Base-by-base conservation (phyloP, 2,888 invertebrate species). In the Caenorhabditis parvicauda region DNA sequence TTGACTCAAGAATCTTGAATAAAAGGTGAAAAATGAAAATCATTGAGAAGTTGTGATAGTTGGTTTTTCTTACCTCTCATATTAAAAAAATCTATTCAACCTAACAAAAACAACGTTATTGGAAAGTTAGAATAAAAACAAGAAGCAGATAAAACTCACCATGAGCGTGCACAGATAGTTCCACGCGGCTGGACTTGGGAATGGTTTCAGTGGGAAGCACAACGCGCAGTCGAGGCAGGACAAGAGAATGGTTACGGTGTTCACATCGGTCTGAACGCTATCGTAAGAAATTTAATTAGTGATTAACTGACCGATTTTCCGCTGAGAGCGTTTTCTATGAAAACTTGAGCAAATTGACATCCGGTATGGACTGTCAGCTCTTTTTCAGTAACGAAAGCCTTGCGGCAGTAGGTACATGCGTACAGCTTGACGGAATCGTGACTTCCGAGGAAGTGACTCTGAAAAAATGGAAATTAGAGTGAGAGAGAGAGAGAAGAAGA, bases 141-240 rank as follows among this genome's bases (percentile, higher is more conserved):
- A 39, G 19, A 39, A n/a, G n/a, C 19, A 21, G 1, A 3, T 1
- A 3, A 44, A 52, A 32, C 54, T 12, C n/a, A 55, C 50, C 19
- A 53, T 1, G 0, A 45, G 25, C 9, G 44, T 54, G 5, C 28
- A 44, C 27, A 56, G 53, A 29, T 60, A 60, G 2, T 38, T 22
- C 60, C 60, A 60, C 12, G 53, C 49, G 25, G 54, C 55, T 17
- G n/a, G 25, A n/a, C 39, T 49, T 7, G 14, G 17, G 0, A 0
- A 3, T 5, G 35, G 25, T 22, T 49, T 45, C 7, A 64, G 38
- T 3, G 67, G 54, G 5, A 67, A 17, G 59, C 64, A 67, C 0
- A 67, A 25, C 1, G 57, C 67, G 27, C 67, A 67, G 6, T 64
- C 55, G 5, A 52, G 29, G 38, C 67, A 67, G 17, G 55, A 46